Base-by-base conservation (phyloP, 1,140 invertebrate genomes). In the Euborellia annulipes region DNA sequence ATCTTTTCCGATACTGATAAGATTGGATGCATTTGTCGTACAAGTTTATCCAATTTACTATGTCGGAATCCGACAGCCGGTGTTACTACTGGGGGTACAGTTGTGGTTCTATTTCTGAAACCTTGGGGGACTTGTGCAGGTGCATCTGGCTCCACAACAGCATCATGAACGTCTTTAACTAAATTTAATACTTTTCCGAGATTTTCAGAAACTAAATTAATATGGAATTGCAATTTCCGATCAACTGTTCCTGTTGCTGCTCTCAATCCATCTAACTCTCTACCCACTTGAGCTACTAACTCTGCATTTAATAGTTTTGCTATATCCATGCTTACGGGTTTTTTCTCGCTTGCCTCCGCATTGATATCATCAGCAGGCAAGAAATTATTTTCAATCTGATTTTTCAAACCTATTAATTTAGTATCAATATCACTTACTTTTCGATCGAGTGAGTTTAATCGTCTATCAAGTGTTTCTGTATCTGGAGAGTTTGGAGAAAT, bases 1-100 rank as follows among this genome's bases (percentile, higher is more conserved):
- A 88, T 87, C 62, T 88, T 87, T 56, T 84, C 81, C 0, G 82
- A 83, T 1, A 87, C 82, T n/a, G 75, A 79, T 36, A 85, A 72
- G 61, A 87, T 82, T 0, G 84, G 83, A 48, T 77, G 73, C 57
- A 85, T 85, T 63, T 83, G 78, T 48, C 79, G 73, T 0, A 82
- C 76, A 1, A 86, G 63, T 9, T 69, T 72, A 62, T 86, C 82
- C 48, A 86, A 73, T 65, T 86, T 87, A 55, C 75, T 85, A n/a
- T n/a, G n/a, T n/a, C n/a, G n/a, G n/a, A n/a, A n/a, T n/a, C n/a
- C n/a, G n/a, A n/a, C n/a, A n/a, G n/a, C n/a, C n/a, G n/a, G n/a
- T 2, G 67, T 57, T 0, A 67, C 51, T 0, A 58, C 49, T 1
- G 75, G 70, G 3, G 67, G 53, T 3, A 67, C 62, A 0, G 71